Evolutionary conservation across 2,797 vertebrate genomes (phyloP).

Genomic region (Coilia nasus): DNA sequence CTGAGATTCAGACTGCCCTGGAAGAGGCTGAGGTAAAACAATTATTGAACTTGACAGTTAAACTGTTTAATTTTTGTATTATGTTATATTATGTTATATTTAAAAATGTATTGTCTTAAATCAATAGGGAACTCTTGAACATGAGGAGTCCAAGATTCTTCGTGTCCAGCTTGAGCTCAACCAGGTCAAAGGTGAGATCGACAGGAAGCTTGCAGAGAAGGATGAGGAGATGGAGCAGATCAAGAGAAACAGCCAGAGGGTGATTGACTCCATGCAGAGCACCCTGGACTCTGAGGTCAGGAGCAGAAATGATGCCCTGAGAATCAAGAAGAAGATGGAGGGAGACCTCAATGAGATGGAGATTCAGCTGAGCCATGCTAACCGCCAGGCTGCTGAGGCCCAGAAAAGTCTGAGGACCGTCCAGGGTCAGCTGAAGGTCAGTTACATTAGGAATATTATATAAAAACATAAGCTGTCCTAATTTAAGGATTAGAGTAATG

Average conservation of each 20-base stretch:
- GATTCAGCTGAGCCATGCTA: conserved; percentile 86
- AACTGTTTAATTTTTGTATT: too few relatives aligned
- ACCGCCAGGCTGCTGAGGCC: conserved; percentile 80
- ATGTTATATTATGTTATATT: too few relatives aligned
- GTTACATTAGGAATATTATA: conserved; percentile 44
- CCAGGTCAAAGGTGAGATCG: conserved; percentile 85
- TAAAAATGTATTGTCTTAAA: too few relatives aligned
- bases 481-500: background rate
- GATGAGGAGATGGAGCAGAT: conserved; percentile 89
- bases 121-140: conserved; percentile 84
- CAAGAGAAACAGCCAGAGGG: conserved; percentile 84
- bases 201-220: conserved; percentile 84
- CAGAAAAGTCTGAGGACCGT: conserved; percentile 84
- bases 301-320: conserved; percentile 86
- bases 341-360: conserved; percentile 87
- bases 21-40: conserved; percentile 89
- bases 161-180: conserved; percentile 84
- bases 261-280: conserved; percentile 80
- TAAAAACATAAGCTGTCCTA: background rate
- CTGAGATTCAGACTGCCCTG: conserved; percentile 80
- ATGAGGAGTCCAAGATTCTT: conserved; percentile 87
- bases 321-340: conserved; percentile 92
- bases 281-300: conserved; percentile 83
- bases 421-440: conserved; percentile 87
- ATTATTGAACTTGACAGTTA: too few relatives aligned